Conservation (phyloP, 2,113 vertebrate species). For the Neolamprologus ventralis region DNA sequence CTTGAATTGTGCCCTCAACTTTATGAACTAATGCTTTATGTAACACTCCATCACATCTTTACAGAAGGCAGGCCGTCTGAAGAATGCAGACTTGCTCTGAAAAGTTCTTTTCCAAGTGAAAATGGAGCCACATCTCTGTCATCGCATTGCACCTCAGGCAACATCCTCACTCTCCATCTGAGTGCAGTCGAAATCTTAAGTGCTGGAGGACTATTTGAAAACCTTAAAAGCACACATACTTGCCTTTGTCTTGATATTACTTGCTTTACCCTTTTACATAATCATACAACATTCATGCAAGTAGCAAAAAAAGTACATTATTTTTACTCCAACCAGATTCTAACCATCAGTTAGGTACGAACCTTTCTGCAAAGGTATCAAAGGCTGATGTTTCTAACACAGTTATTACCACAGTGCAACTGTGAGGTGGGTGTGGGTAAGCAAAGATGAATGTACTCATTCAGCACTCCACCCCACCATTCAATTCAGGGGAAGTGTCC, state of each 20-base stretch:
- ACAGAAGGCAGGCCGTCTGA: neutral
- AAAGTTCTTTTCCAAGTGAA: slow-evolving; percentile 27
- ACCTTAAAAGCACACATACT: slow-evolving; percentile 27
- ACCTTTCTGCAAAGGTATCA: slow-evolving; percentile 14
- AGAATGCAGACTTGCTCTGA: neutral
- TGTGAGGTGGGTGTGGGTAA: slow-evolving; percentile 18
- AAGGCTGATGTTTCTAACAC: slow-evolving; percentile 10
- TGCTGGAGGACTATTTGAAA: slow-evolving; percentile 26
- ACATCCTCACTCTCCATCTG: slow-evolving; percentile 2
- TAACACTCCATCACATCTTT: slow-evolving; percentile 9
- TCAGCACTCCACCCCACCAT: slow-evolving; percentile 29
- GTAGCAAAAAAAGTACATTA: neutral
- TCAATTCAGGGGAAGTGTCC: slow-evolving; percentile 41
- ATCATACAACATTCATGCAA: neutral
- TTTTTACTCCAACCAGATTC: neutral
- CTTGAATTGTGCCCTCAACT: slow-evolving; percentile 13
- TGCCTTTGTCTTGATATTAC: slow-evolving; percentile 1
- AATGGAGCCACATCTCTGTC: slow-evolving; percentile 33
- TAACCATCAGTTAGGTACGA: neutral
- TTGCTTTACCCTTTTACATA: neutral
- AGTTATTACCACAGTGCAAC: slow-evolving; percentile 5
- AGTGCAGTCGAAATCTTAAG: slow-evolving; percentile 9
- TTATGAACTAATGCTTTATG: slow-evolving; percentile 19
- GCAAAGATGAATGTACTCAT: slow-evolving; percentile 47
- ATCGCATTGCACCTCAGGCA: slow-evolving; percentile 19